Evolutionary conservation across 2,888 invertebrate species (phyloP), one percentile per base, ranked within the genome.

Genomic region (Lepidocyrtinus sp.): DNA sequence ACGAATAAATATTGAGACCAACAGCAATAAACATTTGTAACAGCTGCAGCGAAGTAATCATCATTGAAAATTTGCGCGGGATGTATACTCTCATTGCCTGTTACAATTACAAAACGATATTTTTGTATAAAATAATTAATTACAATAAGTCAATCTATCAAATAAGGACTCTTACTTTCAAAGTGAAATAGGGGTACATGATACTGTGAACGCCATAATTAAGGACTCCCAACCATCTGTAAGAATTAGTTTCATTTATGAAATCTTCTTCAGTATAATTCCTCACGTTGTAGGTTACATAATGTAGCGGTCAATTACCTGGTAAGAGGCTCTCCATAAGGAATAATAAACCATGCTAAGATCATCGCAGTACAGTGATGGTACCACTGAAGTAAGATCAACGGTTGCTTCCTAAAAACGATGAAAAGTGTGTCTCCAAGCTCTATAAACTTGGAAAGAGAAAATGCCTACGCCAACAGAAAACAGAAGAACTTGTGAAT

Each of bases 1-100:
- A 95, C 82, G 96, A 90, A 90, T 97, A 97, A 88, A 98, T 94
- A 68, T 92, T 92, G 89, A 95, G 95, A 21, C 98, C 98, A 84
- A 96, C 92, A 69, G 97, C 91, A n/a, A n/a, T n/a, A n/a, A n/a
- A n/a, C 98, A 98, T 98, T 90, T 98, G 98, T 26, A 93, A 90
- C 76, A 98, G 92, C 89, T 98, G 98, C 71, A 96, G 90, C 19
- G 93, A 91, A 17, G 98, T 98, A 88, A 98, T 97, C 86, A 94
- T 90, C 94, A 97, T 96, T 82, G 96, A 83, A 68, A 83, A 61
- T 65, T 76, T 73, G 9, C 83, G 55, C 27, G 83, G 82, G 62
- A 83, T 81, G 17, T 81, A 63, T 17, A 83, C 82, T n/a, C n/a
- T n/a, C n/a, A n/a, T n/a, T n/a, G n/a, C n/a, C n/a, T n/a, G n/a